Percentiles rank a stretch among this genome's conserved stretches.
Evolutionary conservation across 1,140 invertebrate species (phyloP).

Genomic region (Heliconius eleuchia): DNA sequence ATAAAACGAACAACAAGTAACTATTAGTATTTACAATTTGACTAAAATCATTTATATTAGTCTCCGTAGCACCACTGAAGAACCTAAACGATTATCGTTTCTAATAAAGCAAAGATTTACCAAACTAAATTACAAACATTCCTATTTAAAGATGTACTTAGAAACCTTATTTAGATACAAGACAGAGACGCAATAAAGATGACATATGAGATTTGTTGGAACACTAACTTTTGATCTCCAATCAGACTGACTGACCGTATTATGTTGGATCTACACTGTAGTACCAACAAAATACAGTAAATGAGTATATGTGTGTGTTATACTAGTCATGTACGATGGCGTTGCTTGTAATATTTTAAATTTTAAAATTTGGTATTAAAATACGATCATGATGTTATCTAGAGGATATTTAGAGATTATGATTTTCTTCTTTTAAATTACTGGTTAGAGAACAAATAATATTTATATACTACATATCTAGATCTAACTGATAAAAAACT

Average conservation of each 20-base stretch:
- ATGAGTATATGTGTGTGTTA: neutral
- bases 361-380: neutral
- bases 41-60: neutral
- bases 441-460: too few relatives aligned
- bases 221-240: slow-evolving; percentile 19
- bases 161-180: slow-evolving; percentile 8
- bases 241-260: slow-evolving; percentile 20
- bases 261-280: neutral
- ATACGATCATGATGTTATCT: too few relatives aligned
- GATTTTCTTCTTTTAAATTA: too few relatives aligned
- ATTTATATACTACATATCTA: too few relatives aligned
- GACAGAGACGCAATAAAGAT: slow-evolving; percentile 5
- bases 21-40: neutral
- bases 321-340: neutral
- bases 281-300: neutral
- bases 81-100: neutral
- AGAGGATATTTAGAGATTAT: too few relatives aligned
- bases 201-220: slow-evolving; percentile 5
- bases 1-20: too few relatives aligned
- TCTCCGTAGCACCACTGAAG: neutral
- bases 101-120: slow-evolving; percentile 1
- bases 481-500: too few relatives aligned
- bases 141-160: slow-evolving; percentile 1
- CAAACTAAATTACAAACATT: slow-evolving; percentile 4
- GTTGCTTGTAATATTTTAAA: neutral